Base-by-base conservation (phyloP, 1,140 invertebrate species). In the Saxidomus purpurata region DNA sequence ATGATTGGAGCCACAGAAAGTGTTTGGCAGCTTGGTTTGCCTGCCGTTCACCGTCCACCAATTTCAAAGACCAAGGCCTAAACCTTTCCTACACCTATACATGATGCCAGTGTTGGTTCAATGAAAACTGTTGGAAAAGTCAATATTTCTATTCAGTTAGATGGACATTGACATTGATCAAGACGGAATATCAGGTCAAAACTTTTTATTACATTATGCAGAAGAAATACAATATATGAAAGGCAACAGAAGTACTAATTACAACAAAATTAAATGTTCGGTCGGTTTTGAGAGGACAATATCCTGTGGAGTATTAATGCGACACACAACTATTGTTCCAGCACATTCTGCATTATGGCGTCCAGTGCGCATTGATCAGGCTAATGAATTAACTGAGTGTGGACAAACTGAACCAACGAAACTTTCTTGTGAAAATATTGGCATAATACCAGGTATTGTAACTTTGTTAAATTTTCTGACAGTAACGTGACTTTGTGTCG, bases 181-280 rank as follows among this genome's bases (percentile, higher is more conserved):
- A 36, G 61, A 83, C 4, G 55, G 81, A 19, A 63, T 63, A 9
- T 22, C 67, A 25, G 81, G 81, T 4, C 81, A 83, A 47, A 40
- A 83, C 28, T 83, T 83, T 67, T 11, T 83, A 22, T 43, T 63
- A 25, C 17, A 83, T 22, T 28, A 63, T 69, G 81, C 43, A n/a
- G 36, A 63, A 4, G 40, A 15, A 25, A 63, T 83, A 22, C 25
- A 83, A 6, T 67, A 67, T 34, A 83, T 36, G n/a, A n/a, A n/a
- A n/a, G n/a, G n/a, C n/a, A n/a, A n/a, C n/a, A n/a, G n/a, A 25
- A n/a, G 13, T 15, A 6, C 31, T 9, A 67, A n/a, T 15, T 11
- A 59, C 28, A 31, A 80, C 25, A 13, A 34, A 55, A 47, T 80
- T 25, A n/a, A 52, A 3, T 80, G 52, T 59, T 80, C 2, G 2